phyloP scores from a whole-genome alignment of 2,797 vertebrate species.

The Rhinophrynus dorsalis region DNA sequence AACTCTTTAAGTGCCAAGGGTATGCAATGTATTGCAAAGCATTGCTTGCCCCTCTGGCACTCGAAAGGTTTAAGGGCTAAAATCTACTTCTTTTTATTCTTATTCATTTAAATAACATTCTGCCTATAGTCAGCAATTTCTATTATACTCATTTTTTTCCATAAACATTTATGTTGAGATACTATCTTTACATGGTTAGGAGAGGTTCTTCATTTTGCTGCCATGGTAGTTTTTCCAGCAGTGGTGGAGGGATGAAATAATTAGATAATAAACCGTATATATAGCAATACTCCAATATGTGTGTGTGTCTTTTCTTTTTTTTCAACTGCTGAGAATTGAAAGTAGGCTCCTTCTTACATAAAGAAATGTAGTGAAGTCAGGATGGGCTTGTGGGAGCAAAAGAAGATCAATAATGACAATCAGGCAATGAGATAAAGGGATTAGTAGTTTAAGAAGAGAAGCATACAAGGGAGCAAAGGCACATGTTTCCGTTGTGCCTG shows the following conservation, averaged over 20 bases:
- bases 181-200: too few relatives aligned
- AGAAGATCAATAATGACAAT: conserved; percentile 54
- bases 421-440: conserved; percentile 55
- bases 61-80: too few relatives aligned
- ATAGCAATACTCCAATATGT: too few relatives aligned
- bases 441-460: conserved; percentile 55
- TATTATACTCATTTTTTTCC: too few relatives aligned
- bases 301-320: not conserved
- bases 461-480: conserved; percentile 28
- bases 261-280: conserved; percentile 6
- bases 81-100: too few relatives aligned
- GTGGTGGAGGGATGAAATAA: not conserved
- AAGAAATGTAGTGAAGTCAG: conserved; percentile 41
- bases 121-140: too few relatives aligned
- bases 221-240: not conserved
- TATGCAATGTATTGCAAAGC: too few relatives aligned
- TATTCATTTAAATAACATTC: too few relatives aligned
- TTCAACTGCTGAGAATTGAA: conserved; percentile 11
- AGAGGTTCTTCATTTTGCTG: too few relatives aligned
- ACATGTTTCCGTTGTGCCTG: conserved; percentile 40
- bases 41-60: too few relatives aligned
- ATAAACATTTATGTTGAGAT: too few relatives aligned
- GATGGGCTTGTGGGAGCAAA: conserved; percentile 8
- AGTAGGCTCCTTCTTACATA: conserved; percentile 32
- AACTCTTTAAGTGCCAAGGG: too few relatives aligned